Percentiles rank a stretch among this genome's conserved stretches.
phyloP scores from a whole-genome alignment of 2,113 vertebrate genomes.

The Sylvicapra grimmia region DNA sequence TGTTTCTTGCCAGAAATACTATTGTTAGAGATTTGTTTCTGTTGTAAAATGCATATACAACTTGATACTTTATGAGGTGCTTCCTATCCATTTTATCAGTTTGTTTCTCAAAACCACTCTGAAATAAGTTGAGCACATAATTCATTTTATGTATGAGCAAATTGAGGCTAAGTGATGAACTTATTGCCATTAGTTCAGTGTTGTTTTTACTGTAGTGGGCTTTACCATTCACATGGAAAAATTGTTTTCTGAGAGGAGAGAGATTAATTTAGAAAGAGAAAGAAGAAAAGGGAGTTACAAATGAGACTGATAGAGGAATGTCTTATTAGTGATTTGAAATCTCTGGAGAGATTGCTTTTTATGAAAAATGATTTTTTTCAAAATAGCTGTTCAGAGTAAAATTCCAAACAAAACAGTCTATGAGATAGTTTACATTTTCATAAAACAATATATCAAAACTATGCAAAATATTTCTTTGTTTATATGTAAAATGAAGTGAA shows the following conservation, averaged over 20 bases:
- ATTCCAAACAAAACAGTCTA: neutral
- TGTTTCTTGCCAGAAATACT: neutral
- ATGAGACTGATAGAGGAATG: neutral
- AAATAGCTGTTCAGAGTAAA: neutral
- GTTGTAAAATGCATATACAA: neutral
- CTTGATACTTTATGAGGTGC: neutral
- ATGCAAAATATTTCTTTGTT: neutral
- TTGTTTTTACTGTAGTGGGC: neutral
- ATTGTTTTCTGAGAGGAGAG: neutral
- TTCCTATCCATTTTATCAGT: neutral
- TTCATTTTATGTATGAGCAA: neutral
- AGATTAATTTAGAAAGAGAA: neutral
- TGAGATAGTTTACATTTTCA: neutral
- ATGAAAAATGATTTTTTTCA: neutral
- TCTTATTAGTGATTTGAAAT: neutral
- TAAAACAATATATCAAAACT: slow-evolving; percentile 5
- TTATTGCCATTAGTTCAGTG: neutral
- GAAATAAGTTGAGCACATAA: neutral
- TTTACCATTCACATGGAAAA: neutral
- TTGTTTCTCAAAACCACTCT: neutral
- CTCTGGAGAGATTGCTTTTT: neutral
- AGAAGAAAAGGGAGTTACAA: neutral
- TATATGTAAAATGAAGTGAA: neutral
- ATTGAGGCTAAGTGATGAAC: neutral
- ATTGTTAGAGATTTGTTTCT: neutral